phyloP scores from a whole-genome alignment of 2,888 invertebrate species.

The Spodoptera littoralis region DNA sequence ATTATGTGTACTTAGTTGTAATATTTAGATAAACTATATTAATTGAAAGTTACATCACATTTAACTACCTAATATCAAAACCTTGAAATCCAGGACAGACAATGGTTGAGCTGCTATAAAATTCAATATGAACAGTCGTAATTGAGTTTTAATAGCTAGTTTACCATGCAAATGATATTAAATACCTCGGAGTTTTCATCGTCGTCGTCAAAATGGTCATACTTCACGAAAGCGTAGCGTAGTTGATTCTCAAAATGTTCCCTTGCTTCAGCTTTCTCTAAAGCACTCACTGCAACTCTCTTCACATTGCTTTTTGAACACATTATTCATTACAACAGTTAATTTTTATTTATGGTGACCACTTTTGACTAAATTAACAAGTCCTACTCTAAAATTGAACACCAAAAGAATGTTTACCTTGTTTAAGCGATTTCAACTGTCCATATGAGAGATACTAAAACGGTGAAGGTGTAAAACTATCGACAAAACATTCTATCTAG shows the following conservation, averaged over 20 bases:
- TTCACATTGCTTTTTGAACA: slow-evolving; percentile 37
- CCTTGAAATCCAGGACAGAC: not conserved
- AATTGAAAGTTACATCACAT: no score
- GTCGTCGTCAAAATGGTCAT: slow-evolving; percentile 77
- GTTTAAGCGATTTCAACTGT: slow-evolving; percentile 34
- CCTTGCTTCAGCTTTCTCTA: slow-evolving; percentile 79
- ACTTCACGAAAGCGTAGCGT: slow-evolving; percentile 79
- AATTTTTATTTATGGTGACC: not conserved
- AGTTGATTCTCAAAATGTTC: slow-evolving; percentile 83
- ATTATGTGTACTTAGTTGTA: no score
- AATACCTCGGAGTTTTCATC: slow-evolving; percentile 81
- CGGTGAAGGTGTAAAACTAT: slow-evolving; percentile 79
- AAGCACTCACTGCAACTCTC: slow-evolving; percentile 62
- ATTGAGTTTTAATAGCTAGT: slow-evolving; percentile 31
- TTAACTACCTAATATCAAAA: not conserved
- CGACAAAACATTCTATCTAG: slow-evolving; percentile 79
- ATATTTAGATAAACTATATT: no score
- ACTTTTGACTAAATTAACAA: slow-evolving; percentile 1
- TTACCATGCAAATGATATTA: slow-evolving; percentile 17
- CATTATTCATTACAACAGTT: slow-evolving; percentile 3
- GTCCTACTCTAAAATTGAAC: slow-evolving; percentile 5
- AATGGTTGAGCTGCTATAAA: slow-evolving; percentile 7
- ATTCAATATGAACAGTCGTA: slow-evolving; percentile 19
- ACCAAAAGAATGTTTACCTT: slow-evolving; percentile 7
- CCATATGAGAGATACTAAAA: slow-evolving; percentile 59